Evolutionary conservation across 1,140 invertebrate species (phyloP).

Genomic region (Hirudo medicinalis): DNA sequence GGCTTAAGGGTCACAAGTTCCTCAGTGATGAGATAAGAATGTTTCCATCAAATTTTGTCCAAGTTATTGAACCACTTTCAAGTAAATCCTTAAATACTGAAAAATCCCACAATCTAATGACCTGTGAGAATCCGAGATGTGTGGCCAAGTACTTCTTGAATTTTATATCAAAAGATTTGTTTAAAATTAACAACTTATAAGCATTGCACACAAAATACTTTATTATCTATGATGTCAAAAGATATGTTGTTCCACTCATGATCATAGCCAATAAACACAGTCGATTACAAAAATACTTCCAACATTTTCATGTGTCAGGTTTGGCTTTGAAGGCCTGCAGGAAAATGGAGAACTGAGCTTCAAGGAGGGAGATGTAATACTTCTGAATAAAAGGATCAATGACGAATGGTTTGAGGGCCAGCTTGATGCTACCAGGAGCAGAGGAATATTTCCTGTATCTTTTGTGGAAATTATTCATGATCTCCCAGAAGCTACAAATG

Average conservation of each 20-base stretch:
- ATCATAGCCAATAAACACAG: too few species aligned
- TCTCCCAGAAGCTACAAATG: not conserved
- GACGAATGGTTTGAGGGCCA: conserved; percentile 4
- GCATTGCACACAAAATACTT: not conserved
- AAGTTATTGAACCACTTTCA: not conserved
- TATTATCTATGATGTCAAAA: too few species aligned
- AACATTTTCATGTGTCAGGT: not conserved
- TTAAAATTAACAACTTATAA: not conserved
- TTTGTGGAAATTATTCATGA: not conserved
- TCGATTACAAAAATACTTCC: not conserved
- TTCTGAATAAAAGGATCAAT: not conserved
- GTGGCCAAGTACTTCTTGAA: too few species aligned
- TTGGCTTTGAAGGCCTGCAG: not conserved
- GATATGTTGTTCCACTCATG: not conserved
- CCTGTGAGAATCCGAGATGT: too few species aligned
- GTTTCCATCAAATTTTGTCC: conserved; percentile 10
- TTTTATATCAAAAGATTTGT: not conserved
- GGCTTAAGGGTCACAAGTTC: not conserved
- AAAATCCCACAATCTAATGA: not conserved
- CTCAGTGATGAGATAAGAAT: not conserved
- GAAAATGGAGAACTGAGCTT: conserved; percentile 2
- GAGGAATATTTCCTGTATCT: not conserved
- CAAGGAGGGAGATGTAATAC: not conserved
- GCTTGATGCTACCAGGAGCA: not conserved
- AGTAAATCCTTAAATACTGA: not conserved